A percentile compares a stretch with the other conserved stretches of the same genome.
phyloP scores from a whole-genome alignment of 2,797 vertebrate species.

The Macroramphosus scolopax region DNA sequence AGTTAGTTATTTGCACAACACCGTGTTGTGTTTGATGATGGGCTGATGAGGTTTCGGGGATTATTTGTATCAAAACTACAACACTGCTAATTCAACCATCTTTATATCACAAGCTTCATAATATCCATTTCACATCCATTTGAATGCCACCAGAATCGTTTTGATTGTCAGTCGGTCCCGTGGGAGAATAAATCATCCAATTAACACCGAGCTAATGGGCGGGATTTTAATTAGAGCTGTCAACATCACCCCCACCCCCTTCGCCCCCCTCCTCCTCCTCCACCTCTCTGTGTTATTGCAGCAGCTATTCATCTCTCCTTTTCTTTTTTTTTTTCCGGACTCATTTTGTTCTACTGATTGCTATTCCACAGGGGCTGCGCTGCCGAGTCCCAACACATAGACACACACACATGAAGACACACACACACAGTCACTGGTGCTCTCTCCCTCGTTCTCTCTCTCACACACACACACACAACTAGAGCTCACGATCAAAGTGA shows the following conservation, averaged over 20 bases:
- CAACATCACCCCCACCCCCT: no score
- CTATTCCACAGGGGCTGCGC: conserved; percentile 54
- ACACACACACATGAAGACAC: conserved; percentile 18
- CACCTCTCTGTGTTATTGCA: conserved; percentile 52
- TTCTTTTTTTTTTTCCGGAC: conserved; percentile 30
- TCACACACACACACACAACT: conserved; percentile 9
- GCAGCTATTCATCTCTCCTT: conserved; percentile 65
- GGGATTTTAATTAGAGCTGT: conserved; percentile 73
- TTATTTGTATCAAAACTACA: no score
- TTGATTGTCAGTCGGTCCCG: conserved; percentile 66
- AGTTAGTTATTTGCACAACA: no score
- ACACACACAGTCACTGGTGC: conserved; percentile 9
- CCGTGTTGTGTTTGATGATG: no score
- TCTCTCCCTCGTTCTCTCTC: no score
- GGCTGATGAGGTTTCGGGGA: no score
- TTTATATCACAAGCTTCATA: conserved; percentile 33
- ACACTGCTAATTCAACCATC: no score
- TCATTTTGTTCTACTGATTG: conserved; percentile 66
- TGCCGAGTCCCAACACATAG: conserved; percentile 11
- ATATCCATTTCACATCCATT: conserved; percentile 45
- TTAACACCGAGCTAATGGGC: conserved; percentile 71
- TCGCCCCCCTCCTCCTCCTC: conserved; percentile 21
- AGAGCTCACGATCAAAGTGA: conserved; percentile 51
- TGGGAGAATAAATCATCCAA: conserved; percentile 71
- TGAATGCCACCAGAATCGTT: conserved; percentile 47